These are phyloP conservation scores for Brachyptera putata DNA, from an alignment of 2,888 invertebrate genomes.

Conservation along the genomic window DNA sequence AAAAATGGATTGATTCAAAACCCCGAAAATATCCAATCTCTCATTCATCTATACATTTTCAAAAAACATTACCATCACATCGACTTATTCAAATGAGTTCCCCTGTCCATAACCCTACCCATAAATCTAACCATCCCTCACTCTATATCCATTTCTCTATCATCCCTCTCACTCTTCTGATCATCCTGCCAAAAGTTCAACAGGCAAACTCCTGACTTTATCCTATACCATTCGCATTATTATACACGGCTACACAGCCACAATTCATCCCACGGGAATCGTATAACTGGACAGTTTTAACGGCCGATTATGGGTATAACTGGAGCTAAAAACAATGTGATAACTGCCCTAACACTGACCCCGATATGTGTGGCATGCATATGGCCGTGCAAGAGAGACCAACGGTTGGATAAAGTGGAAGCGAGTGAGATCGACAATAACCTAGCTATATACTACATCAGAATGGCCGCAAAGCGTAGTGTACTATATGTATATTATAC, in stretches of 20 bases:
- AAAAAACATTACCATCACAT: too few relatives aligned
- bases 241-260: conserved; percentile 22
- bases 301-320: conserved; percentile 28
- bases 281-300: conserved; percentile 19
- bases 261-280: conserved; percentile 12
- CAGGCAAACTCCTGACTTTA: conserved; percentile 5
- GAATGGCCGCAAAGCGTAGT: conserved; percentile 4
- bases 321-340: conserved; percentile 28
- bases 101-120: too few relatives aligned
- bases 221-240: conserved; percentile 5
- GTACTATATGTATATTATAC: too few relatives aligned
- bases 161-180: too few relatives aligned
- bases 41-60: too few relatives aligned
- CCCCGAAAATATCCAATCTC: too few relatives aligned
- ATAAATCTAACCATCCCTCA: too few relatives aligned
- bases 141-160: too few relatives aligned
- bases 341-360: conserved; percentile 23
- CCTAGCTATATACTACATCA: conserved; percentile 10
- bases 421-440: too few relatives aligned
- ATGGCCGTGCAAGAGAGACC: neutral
- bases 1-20: too few relatives aligned
- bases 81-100: conserved; percentile 29
- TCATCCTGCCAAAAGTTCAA: conserved; percentile 21
- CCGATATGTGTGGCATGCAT: neutral
- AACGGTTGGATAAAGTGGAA: too few relatives aligned